These are phyloP conservation scores for Nannobrachium achirus DNA, from an alignment of 2,113 vertebrate genomes.

Conservation along the genomic window DNA sequence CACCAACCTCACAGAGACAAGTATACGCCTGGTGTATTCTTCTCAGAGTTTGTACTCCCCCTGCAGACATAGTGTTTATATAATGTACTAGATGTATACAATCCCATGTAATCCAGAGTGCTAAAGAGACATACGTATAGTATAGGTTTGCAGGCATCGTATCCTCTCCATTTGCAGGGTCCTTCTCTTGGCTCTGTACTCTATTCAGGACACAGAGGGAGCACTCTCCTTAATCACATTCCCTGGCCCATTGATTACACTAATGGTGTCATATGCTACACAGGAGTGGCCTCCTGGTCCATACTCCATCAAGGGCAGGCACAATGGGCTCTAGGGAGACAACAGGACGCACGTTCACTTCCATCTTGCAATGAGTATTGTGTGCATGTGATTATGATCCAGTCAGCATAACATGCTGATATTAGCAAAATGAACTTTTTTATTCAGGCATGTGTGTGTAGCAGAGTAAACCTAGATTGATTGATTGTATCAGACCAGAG, in stretches of 20 bases:
- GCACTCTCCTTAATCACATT: constrained; percentile 79
- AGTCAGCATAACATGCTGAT: not conserved
- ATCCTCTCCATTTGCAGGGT: not conserved
- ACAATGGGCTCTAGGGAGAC: constrained; percentile 15
- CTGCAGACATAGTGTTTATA: constrained; percentile 1
- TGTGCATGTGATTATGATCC: not conserved
- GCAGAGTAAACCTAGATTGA: too few relatives aligned
- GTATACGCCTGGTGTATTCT: not conserved
- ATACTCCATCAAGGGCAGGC: constrained; percentile 43
- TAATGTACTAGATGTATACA: not conserved
- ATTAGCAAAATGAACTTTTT: too few relatives aligned
- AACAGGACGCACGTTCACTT: constrained; percentile 28
- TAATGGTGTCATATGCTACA: constrained; percentile 58
- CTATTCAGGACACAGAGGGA: constrained; percentile 31
- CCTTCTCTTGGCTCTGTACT: constrained; percentile 7
- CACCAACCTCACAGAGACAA: too few relatives aligned
- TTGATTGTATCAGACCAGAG: too few relatives aligned
- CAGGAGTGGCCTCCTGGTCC: constrained; percentile 18
- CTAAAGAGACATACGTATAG: too few relatives aligned
- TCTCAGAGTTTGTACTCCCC: not conserved
- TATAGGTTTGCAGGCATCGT: too few relatives aligned
- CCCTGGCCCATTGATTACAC: constrained; percentile 69
- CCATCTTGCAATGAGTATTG: constrained; percentile 13
- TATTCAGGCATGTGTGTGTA: too few relatives aligned
- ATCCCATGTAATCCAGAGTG: too few relatives aligned